Base-by-base conservation (phyloP, 1,140 invertebrate species). In the Polypedilum pembai region DNA sequence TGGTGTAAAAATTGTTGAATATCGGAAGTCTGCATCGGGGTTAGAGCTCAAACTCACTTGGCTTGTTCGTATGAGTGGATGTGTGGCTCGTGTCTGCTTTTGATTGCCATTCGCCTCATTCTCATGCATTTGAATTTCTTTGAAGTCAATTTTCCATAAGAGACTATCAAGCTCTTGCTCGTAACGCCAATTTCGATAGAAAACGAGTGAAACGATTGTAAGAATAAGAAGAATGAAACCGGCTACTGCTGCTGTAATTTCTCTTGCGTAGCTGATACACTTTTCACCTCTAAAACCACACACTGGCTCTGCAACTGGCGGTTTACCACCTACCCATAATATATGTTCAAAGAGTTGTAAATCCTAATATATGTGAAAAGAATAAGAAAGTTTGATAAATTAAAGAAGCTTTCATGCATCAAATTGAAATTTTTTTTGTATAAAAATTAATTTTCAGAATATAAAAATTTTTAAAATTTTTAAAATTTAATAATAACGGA, bases 141-240 rank as follows among this genome's bases (percentile, higher is more conserved):
- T 90, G 82, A 91, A 95, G 83, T 98, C 96, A 21, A 98, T 91
- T 83, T 97, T 96, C 96, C 96, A 98, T 0, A 98, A 85, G 18
- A 98, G 83, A 66, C 92, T 94, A 78, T 98, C 95, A 75, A 98
- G 83, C 79, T 98, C 95, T 79, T 96, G 94, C 79, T 98, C 96
- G 80, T 98, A 97, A 20, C 89, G 88, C 93, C 94, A 97, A 80
- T 96, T 97, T 74, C 95, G 87, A 82, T 94, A 94, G 0, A 92
- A 80, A 0, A 92, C 85, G 20, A 93, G 79, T 0, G 87, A 85
- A 3, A 92, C 87, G 0, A 94, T 82, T 0, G 87, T 83, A 15
- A 94, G 80, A 3, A 94, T 82, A 0, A 93, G 80, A 0, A 93
- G 77, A 0, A 92, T 83, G 3, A 90, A 89, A 0, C 94, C 94